Conservation (phyloP, 2,797 vertebrate genomes). For the Characodon lateralis region DNA sequence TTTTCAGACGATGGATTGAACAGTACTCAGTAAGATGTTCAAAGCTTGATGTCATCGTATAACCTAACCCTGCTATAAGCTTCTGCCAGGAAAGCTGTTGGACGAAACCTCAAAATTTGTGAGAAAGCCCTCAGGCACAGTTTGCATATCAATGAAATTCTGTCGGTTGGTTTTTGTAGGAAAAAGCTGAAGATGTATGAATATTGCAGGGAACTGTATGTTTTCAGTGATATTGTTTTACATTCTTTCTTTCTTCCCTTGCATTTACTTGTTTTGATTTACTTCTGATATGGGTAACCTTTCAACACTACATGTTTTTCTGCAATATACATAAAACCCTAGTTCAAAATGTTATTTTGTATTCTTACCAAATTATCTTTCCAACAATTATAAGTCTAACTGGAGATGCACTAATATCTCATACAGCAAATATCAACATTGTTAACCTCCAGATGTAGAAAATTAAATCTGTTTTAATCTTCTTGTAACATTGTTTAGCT, state of each 20-base stretch:
- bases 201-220: background rate
- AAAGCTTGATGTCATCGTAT: too few relatives aligned
- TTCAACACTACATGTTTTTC: background rate
- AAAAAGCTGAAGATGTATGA: background rate
- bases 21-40: too few relatives aligned
- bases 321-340: background rate
- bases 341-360: background rate
- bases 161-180: background rate
- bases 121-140: too few relatives aligned
- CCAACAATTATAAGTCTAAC: background rate
- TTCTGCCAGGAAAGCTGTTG: too few relatives aligned
- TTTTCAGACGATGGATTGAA: too few relatives aligned
- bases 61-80: too few relatives aligned
- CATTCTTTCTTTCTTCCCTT: too few relatives aligned
- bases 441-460: conserved; percentile 32
- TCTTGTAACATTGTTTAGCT: conserved; percentile 10
- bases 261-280: too few relatives aligned
- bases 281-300: background rate
- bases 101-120: too few relatives aligned
- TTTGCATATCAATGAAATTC: too few relatives aligned
- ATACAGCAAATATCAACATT: conserved; percentile 37
- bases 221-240: background rate
- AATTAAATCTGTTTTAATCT: conserved; percentile 25
- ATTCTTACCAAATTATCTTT: background rate
- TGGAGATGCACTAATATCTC: conserved; percentile 7